phyloP scores from a whole-genome alignment of 2,113 vertebrate genomes.

The Haemorhous mexicanus region DNA sequence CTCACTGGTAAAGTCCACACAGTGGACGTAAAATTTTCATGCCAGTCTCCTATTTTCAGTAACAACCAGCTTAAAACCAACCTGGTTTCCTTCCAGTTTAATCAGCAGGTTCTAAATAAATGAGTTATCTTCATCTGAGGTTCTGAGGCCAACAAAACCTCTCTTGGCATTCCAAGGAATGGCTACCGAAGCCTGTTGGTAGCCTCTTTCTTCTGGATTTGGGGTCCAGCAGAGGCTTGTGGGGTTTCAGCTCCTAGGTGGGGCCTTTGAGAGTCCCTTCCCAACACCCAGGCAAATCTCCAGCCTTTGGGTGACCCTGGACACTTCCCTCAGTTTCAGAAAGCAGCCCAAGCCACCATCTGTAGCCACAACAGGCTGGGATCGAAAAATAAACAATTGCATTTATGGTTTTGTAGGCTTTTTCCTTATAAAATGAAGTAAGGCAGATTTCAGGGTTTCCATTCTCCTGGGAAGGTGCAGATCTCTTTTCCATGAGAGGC shows the following conservation, averaged over 20 bases:
- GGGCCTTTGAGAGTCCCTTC: not conserved
- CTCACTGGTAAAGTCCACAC: not conserved
- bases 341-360: not conserved
- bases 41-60: not conserved
- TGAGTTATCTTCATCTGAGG: not conserved
- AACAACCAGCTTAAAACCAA: not conserved
- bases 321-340: not conserved
- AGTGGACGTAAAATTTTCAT: not conserved
- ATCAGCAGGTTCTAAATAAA: not conserved
- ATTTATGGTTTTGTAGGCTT: not conserved
- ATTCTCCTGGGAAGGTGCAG: not conserved
- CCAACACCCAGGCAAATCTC: not conserved
- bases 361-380: not conserved
- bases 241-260: not conserved
- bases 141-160: not conserved
- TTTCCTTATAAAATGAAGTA: not conserved
- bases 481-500: not conserved
- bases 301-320: not conserved
- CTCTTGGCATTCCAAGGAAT: not conserved
- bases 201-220: not conserved
- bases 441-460: not conserved
- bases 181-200: not conserved
- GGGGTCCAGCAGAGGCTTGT: not conserved
- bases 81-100: not conserved
- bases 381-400: not conserved